Evolutionary conservation across 2,797 vertebrate genomes (phyloP).

Genomic region (Pampus argenteus): DNA sequence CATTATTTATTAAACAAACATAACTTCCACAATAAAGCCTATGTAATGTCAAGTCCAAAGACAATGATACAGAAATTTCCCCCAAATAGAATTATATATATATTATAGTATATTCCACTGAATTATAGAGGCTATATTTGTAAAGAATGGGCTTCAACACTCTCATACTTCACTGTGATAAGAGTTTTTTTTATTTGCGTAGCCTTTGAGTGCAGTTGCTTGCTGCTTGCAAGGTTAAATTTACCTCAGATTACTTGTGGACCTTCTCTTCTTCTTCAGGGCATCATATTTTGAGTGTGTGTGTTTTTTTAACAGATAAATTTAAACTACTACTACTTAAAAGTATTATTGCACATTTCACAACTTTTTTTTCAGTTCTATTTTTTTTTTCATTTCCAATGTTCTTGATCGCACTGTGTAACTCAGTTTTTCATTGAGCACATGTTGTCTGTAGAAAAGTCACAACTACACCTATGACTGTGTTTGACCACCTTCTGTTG

Average conservation of each 20-base stretch:
- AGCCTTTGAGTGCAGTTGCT: constrained; percentile 18
- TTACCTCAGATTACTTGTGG: constrained; percentile 70
- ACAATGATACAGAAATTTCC: not conserved
- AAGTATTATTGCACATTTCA: constrained; percentile 38
- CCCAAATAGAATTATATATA: not conserved
- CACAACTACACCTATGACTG: constrained; percentile 39
- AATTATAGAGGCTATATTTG: constrained; percentile 5
- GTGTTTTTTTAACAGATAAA: constrained; percentile 64
- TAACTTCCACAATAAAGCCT: not conserved
- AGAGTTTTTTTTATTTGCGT: constrained; percentile 6
- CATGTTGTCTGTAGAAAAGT: constrained; percentile 44
- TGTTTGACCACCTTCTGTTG: constrained; percentile 40
- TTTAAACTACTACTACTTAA: constrained; percentile 45
- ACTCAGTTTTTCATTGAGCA: constrained; percentile 43
- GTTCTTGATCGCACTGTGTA: constrained; percentile 43
- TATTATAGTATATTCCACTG: constrained; percentile 4
- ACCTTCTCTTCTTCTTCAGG: constrained; percentile 68
- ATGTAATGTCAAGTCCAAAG: constrained; percentile 24
- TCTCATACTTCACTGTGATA: constrained; percentile 13
- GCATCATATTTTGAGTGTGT: not conserved
- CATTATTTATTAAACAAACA: not conserved
- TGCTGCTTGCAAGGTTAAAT: constrained; percentile 46
- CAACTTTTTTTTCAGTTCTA: constrained; percentile 38
- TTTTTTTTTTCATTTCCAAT: constrained; percentile 31
- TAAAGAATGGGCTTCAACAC: constrained; percentile 6